Evolutionary conservation across 2,888 invertebrate species (phyloP), one percentile per base, ranked within the genome.

Genomic region (Linnaemya vulpina): DNA sequence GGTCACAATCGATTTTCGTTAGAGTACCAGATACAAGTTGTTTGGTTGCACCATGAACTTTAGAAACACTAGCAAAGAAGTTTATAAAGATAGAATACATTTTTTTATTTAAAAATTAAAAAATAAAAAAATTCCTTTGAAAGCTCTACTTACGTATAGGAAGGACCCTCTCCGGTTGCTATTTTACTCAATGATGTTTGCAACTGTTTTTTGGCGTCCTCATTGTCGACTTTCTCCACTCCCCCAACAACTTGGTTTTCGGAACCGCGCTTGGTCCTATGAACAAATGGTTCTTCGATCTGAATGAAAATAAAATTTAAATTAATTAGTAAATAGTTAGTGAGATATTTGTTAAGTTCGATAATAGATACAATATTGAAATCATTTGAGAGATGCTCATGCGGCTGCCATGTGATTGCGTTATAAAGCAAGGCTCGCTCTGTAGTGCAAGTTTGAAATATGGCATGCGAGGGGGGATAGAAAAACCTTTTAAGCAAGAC

Each of bases 1-100:
- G 91, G 87, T 94, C 92, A 68, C 94, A 94, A 86, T 94, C 93
- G 60, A 96, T 93, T 89, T 93, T 94, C 38, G 94, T 94, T 70
- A 94, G 84, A 17, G 88, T 88, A 22, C 95, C 95, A 13, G 94
- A 89, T 0, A 94, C 94, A 0, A 94, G 89, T 91, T 94, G 94
- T 60, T 90, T 90, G 0, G 92, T 92, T 3, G 93, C 94, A 76
- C 92, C 90, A 88, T 91, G 87, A 71, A 90, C 87, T 89, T 91
- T 89, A 63, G 87, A 78, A 88, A 91, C 87, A 87, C 92, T 87
- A 30, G 58, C 15, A 11, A 17, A 49, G 13, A 43, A 51, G 22
- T 22, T 40, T 60, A 22, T 0, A 35, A 58, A 43, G 22, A 30
- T 3, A 5, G 5, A 30, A 30, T 5, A 3, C 30, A 30, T 30